Conservation (phyloP, 2,113 vertebrate genomes). For the Protomyctophum bolini region DNA sequence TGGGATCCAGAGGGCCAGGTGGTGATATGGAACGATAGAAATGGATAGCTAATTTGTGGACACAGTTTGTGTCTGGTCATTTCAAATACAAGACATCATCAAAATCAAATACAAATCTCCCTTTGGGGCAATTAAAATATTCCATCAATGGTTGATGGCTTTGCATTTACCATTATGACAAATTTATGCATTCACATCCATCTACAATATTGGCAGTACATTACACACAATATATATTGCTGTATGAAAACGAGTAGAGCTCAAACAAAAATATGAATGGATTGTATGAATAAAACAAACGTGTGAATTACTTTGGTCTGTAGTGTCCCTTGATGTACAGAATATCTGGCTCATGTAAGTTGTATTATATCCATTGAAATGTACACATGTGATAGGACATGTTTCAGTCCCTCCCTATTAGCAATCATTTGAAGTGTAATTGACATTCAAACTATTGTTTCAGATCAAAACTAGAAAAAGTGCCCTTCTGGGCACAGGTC, state of each 20-base stretch:
- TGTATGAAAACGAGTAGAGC: not conserved
- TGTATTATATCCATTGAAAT: no score
- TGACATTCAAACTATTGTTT: no score
- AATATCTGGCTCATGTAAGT: no score
- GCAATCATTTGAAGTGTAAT: no score
- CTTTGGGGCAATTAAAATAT: not conserved
- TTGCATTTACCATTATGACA: not conserved
- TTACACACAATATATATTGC: not conserved
- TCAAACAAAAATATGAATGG: not conserved
- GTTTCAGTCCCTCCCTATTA: no score
- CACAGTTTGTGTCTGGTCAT: not conserved
- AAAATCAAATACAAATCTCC: not conserved
- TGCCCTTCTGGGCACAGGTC: no score
- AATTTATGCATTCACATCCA: not conserved
- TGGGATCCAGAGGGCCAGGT: slow-evolving; percentile 91
- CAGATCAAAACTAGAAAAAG: no score
- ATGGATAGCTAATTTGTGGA: not conserved
- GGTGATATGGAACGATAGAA: slow-evolving; percentile 75
- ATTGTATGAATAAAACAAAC: slow-evolving; percentile 39
- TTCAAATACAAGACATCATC: not conserved
- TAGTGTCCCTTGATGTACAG: not conserved
- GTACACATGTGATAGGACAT: no score
- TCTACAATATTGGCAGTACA: not conserved
- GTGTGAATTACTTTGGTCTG: not conserved
- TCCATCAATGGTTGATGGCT: not conserved